These are phyloP conservation scores for Zapornia atra DNA, from an alignment of 2,113 vertebrate species.

Conservation along the genomic window DNA sequence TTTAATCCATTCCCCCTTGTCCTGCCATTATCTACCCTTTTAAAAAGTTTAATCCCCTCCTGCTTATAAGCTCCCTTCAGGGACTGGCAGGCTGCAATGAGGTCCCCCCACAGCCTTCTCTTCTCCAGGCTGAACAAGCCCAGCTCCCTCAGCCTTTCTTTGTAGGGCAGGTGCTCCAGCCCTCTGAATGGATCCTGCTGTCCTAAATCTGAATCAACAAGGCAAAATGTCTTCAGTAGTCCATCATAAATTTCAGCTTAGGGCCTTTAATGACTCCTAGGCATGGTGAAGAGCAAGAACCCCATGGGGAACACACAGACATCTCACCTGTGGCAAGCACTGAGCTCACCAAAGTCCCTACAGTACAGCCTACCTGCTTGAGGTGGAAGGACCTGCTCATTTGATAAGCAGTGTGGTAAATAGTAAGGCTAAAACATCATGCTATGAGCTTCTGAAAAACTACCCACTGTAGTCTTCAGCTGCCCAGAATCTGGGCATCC, in stretches of 20 bases:
- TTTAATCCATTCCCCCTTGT: too few relatives aligned
- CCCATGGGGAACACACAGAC: neutral
- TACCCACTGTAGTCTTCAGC: neutral
- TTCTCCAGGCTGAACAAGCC: too few relatives aligned
- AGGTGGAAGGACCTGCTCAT: neutral
- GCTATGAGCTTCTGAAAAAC: neutral
- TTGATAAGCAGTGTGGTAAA: neutral
- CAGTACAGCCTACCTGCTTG: neutral
- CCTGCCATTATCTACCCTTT: too few relatives aligned
- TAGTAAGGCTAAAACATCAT: accelerated
- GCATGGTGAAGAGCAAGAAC: neutral
- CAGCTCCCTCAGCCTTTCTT: too few relatives aligned
- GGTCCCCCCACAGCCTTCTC: too few relatives aligned
- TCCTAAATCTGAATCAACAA: neutral
- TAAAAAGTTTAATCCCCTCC: too few relatives aligned
- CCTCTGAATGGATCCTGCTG: neutral
- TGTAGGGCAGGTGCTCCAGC: too few relatives aligned
- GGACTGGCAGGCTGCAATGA: too few relatives aligned
- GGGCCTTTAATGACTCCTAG: neutral
- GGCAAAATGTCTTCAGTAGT: neutral
- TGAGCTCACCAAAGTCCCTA: neutral
- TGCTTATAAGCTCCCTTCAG: too few relatives aligned
- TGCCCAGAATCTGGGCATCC: neutral
- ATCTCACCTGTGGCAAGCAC: neutral
- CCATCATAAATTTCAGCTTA: neutral